Percentiles rank a stretch among this genome's conserved stretches.
Evolutionary conservation across 2,888 invertebrate genomes (phyloP).

Genomic region (Orthosia gothica): DNA sequence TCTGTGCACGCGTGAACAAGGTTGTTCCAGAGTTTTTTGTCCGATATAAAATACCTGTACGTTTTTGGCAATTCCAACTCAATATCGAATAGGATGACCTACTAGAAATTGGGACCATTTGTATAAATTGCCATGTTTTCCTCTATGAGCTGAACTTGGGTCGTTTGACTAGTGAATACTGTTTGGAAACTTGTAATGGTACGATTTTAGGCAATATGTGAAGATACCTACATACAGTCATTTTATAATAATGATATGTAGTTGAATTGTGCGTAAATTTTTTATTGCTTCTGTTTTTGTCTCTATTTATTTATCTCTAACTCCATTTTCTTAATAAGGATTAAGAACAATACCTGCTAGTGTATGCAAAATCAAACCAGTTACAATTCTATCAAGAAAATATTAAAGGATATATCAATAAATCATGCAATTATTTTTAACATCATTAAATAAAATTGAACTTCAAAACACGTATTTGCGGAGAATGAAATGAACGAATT

Average conservation of each 20-base stretch:
- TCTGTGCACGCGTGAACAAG: constrained; percentile 48
- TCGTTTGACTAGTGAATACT: constrained; percentile 16
- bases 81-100: constrained; percentile 60
- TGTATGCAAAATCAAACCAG: background rate
- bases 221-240: no score
- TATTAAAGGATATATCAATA: constrained; percentile 8
- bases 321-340: background rate
- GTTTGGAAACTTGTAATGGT: constrained; percentile 16
- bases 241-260: background rate
- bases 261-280: background rate
- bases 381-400: background rate
- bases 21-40: constrained; percentile 54
- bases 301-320: background rate
- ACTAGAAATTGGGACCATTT: constrained; percentile 50
- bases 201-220: background rate
- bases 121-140: constrained; percentile 41
- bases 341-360: no score
- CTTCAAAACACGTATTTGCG: constrained; percentile 34
- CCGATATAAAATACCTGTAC: constrained; percentile 51
- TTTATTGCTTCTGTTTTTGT: background rate
- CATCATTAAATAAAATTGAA: constrained; percentile 41
- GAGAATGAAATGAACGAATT: constrained; percentile 51
- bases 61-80: constrained; percentile 60
- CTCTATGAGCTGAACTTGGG: constrained; percentile 23
- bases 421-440: constrained; percentile 35